A percentile compares a stretch with the other conserved stretches of the same genome.
These are phyloP conservation scores for Caenorhabditis latens DNA, from an alignment of 1,140 invertebrate species.

Conservation along the genomic window DNA sequence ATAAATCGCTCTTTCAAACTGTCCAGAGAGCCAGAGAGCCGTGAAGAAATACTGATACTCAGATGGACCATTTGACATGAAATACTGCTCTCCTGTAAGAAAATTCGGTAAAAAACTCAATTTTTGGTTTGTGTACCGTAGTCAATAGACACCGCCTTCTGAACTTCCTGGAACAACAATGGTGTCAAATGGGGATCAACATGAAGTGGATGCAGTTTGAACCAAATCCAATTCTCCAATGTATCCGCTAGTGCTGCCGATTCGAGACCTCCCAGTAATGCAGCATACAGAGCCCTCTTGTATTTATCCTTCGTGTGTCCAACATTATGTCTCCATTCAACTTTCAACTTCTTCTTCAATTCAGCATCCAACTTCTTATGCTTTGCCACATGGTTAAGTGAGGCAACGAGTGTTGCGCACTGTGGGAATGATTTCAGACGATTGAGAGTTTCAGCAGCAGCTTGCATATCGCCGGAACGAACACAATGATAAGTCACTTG, in stretches of 20 bases:
- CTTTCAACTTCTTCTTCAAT: constrained; percentile 69
- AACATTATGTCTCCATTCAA: constrained; percentile 72
- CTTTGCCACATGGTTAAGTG: constrained; percentile 53
- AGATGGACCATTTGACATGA: constrained; percentile 67
- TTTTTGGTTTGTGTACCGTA: constrained; percentile 62
- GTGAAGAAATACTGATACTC: constrained; percentile 71
- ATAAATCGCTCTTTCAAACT: constrained; percentile 73
- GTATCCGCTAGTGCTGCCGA: constrained; percentile 69
- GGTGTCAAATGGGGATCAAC: constrained; percentile 64
- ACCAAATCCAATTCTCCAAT: constrained; percentile 76
- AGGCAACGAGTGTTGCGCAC: constrained; percentile 41
- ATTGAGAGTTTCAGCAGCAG: constrained; percentile 33
- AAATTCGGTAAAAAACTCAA: constrained; percentile 21
- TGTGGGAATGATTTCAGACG: constrained; percentile 48
- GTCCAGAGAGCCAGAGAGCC: constrained; percentile 74
- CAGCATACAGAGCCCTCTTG: constrained; percentile 72
- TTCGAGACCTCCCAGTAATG: constrained; percentile 70
- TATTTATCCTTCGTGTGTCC: constrained; percentile 64
- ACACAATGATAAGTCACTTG: constrained; percentile 60
- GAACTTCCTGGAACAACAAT: constrained; percentile 70
- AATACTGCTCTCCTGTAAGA: constrained; percentile 73
- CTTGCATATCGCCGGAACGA: constrained; percentile 53
- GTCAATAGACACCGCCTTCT: constrained; percentile 71
- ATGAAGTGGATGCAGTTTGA: constrained; percentile 68
- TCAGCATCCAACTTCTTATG: constrained; percentile 69